Conservation (phyloP, 1,140 invertebrate species). For the Anthonomus grandis region DNA sequence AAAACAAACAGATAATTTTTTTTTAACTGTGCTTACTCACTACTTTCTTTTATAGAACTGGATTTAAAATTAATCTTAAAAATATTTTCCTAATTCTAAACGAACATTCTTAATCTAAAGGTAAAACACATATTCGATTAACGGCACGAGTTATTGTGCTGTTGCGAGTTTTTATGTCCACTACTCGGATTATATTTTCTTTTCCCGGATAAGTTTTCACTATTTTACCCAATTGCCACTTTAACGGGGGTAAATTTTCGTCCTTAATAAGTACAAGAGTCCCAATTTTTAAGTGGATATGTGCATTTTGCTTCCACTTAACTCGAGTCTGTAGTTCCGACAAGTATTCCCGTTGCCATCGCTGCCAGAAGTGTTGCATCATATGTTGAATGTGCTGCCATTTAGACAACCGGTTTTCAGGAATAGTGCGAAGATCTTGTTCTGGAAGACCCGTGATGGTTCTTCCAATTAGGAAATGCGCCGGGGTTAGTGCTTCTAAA, state of each 20-base stretch:
- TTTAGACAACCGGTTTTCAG: constrained; percentile 6
- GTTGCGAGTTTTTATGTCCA: too few relatives aligned
- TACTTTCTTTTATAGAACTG: too few relatives aligned
- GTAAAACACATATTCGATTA: too few relatives aligned
- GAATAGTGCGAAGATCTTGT: constrained; percentile 4
- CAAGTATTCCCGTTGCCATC: constrained; percentile 40
- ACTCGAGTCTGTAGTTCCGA: constrained; percentile 20
- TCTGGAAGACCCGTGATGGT: constrained; percentile 12
- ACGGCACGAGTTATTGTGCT: too few relatives aligned
- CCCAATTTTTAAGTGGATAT: too few relatives aligned
- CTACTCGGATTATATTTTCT: constrained; percentile 29
- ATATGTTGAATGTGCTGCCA: constrained; percentile 12
- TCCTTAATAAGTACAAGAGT: constrained; percentile 10
- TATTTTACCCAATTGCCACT: constrained; percentile 41
- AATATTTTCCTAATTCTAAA: too few relatives aligned
- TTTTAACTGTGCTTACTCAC: too few relatives aligned
- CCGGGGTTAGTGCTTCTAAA: constrained; percentile 8
- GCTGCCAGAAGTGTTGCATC: constrained; percentile 11
- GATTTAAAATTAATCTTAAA: too few relatives aligned
- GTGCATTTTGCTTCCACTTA: constrained; percentile 22
- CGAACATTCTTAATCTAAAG: too few relatives aligned
- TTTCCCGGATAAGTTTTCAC: constrained; percentile 38
- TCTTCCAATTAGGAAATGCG: constrained; percentile 16
- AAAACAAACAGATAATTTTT: too few relatives aligned
- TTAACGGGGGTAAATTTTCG: constrained; percentile 16